Evolutionary conservation across 2,888 invertebrate genomes (phyloP), one percentile per base, ranked within the genome.

Genomic region (Halictus quadricinctus): DNA sequence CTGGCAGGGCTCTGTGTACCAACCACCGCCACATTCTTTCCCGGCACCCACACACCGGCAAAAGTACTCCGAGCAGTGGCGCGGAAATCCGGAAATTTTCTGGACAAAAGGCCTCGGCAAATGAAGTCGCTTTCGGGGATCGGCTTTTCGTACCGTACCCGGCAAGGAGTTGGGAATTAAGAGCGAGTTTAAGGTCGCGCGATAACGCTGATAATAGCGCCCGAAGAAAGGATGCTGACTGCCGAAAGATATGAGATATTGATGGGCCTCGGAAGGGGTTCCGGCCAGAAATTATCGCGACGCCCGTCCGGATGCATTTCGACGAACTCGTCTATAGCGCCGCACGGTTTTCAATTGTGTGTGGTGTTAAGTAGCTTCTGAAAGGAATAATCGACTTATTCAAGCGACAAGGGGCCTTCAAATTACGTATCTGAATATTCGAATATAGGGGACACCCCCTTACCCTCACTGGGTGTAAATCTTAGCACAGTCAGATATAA

Each of bases 71-170:
- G 50, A 25, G 70, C 85, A 72, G 72, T 13, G 74, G 73, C 66
- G 86, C 73, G 77, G 75, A 85, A 80, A 43, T 82, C 72, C 66
- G 48, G 74, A 79, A 85, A 85, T 85, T 86, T 85, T 86, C 82
- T 46, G 80, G 66, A 86, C 86, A 86, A 85, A 85, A 80, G 86
- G 58, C 29, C 72, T 4, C 15, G 75, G 80, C 60, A 74, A 82
- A 85, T 69, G 86, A 82, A 82, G 82, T 75, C 79, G 76, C 70
- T 70, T 29, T 43, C 46, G 69, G 43, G 64, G 79, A 76, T 86
- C 79, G 81, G 73, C 76, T 86, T 79, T 74, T 41, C 64, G 76
- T 58, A 15, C 70, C 70, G 21, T 13, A 12, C 70, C 21, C 12
- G 64, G 18, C n/a, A 54, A 73, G 82, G 76, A 85, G 50, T 78